Evolutionary conservation across 1,140 invertebrate species (phyloP).

Genomic region (Zaprionus davidi): DNA sequence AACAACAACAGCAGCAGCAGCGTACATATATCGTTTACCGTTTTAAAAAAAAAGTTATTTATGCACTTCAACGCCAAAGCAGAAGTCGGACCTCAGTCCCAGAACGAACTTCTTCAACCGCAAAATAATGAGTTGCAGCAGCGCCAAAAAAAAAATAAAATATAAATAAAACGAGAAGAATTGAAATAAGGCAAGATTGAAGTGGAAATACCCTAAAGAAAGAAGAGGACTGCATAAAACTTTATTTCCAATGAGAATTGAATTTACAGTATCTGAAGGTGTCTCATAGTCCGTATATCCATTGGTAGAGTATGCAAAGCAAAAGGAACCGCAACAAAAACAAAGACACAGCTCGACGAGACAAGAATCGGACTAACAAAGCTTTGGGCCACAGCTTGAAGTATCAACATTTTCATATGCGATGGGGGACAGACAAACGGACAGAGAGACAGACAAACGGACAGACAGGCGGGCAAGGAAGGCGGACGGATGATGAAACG

Average conservation of each 20-base stretch:
- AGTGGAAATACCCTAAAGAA: slow-evolving; percentile 17
- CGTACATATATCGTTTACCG: slow-evolving; percentile 72
- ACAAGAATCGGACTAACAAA: slow-evolving; percentile 49
- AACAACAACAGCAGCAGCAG: slow-evolving; percentile 21
- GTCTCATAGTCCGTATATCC: neutral
- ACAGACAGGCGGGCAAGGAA: slow-evolving; percentile 2
- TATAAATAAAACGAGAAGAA: slow-evolving; percentile 24
- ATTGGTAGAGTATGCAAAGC: slow-evolving; percentile 6
- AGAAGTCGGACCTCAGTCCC: slow-evolving; percentile 48
- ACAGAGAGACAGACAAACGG: neutral
- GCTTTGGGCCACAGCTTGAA: slow-evolving; percentile 55
- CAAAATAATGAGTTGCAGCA: slow-evolving; percentile 74
- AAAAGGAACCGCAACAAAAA: slow-evolving; percentile 30
- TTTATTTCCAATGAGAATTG: too few relatives aligned
- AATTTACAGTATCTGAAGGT: neutral
- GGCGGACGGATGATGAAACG: slow-evolving; percentile 19
- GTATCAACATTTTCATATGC: slow-evolving; percentile 66
- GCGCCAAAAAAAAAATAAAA: slow-evolving; percentile 23
- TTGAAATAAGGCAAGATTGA: neutral
- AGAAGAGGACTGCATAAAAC: neutral
- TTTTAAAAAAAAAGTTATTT: slow-evolving; percentile 64
- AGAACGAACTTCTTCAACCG: slow-evolving; percentile 68
- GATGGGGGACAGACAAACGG: neutral
- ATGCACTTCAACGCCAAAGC: slow-evolving; percentile 73
- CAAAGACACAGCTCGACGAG: slow-evolving; percentile 39